Evolutionary conservation across 2,113 vertebrate genomes (phyloP), one percentile per base, ranked within the genome.

Genomic region (Ceratotherium simum): DNA sequence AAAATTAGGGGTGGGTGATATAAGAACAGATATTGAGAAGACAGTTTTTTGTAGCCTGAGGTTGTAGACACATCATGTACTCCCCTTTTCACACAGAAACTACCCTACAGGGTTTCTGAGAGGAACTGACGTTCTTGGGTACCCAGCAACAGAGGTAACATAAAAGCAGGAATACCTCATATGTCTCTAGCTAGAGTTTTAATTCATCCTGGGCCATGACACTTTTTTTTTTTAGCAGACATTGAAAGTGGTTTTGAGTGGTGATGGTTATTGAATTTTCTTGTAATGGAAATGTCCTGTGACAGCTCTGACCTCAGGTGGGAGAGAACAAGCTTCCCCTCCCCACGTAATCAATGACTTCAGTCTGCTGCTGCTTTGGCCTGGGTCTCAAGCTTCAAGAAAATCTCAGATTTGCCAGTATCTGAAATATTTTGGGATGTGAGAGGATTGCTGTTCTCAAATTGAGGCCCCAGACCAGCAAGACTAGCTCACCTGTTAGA

Each of bases 251-350:
- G 83, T 90, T 92, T 76, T 90, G 58, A 84, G 51, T 80, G 46
- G 64, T 83, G 29, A 69, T 96, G 79, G 8, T 95, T 70, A 89
- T 89, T 56, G 54, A 93, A 78, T 90, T 95, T 81, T 81, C 64
- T 90, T 88, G 31, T 95, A 73, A 95, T 60, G 27, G 48, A 96
- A 51, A 90, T n/a, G 60, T 8, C 70, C 86, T 42, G 51, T 80
- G 69, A 82, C 21, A 85, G 78, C 46, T 76, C 79, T 92, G 90
- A 81, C 76, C 91, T 69, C 46, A 33, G 48, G 54, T 27, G 84
- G 58, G 36, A 94, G 58, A 39, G 62, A 54, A 46, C 33, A 29
- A 3, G 31, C 29, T 5, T 67, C 48, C 6, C 82, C 51, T 81
- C 90, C 16, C 69, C 18, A 12, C 56, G 56, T 79, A 29, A n/a